Percentiles rank a stretch among this genome's conserved stretches.
Evolutionary conservation across 2,113 vertebrate species (phyloP).

Genomic region (Pituophis catenifer): DNA sequence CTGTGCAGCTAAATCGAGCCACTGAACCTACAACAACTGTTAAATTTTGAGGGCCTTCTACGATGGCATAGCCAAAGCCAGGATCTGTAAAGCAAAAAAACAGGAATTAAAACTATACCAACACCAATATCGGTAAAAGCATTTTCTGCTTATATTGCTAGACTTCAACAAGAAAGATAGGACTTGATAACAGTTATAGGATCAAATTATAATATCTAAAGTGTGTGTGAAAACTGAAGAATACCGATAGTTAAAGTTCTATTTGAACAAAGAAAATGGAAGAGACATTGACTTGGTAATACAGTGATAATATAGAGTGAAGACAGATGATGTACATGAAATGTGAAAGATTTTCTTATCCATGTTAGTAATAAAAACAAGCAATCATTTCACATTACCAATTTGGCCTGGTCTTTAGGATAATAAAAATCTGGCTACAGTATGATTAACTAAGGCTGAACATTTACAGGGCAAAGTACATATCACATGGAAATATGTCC

Average conservation of each 20-base stretch:
- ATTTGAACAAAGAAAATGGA: not conserved
- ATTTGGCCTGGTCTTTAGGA: not conserved
- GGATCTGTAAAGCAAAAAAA: constrained; percentile 49
- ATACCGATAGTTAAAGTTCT: not conserved
- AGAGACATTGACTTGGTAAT: not conserved
- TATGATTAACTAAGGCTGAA: not conserved
- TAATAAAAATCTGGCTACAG: not conserved
- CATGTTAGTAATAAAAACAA: not conserved
- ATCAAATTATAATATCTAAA: not conserved
- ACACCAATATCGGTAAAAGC: not conserved
- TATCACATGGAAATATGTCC: not conserved
- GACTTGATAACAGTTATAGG: constrained; percentile 15
- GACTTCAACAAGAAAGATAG: not conserved
- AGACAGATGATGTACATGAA: not conserved
- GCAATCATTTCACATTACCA: not conserved
- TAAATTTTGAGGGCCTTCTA: constrained; percentile 64
- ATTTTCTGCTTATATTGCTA: constrained; percentile 15
- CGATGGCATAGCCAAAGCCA: constrained; percentile 52
- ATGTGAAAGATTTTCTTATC: not conserved
- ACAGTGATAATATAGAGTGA: not conserved
- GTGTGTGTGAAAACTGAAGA: not conserved
- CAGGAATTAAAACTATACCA: not conserved
- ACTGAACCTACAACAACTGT: constrained; percentile 71
- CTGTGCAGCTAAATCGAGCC: constrained; percentile 79
- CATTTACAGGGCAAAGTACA: not conserved